These are phyloP conservation scores for Polietes domitor DNA, from an alignment of 2,888 invertebrate species.

Conservation along the genomic window DNA sequence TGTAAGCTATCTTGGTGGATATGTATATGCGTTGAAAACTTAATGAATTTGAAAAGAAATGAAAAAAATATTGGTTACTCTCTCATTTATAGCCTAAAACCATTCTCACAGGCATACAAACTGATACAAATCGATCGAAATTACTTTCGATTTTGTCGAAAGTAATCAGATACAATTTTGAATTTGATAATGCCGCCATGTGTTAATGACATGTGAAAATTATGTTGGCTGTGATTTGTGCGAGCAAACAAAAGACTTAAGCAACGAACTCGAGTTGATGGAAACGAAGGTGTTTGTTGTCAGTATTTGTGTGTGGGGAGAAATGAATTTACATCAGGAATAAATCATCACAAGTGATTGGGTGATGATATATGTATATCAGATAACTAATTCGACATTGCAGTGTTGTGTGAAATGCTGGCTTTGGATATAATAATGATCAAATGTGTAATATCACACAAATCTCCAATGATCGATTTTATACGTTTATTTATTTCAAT, in stretches of 20 bases:
- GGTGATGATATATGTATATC: too few relatives aligned
- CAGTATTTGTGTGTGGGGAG: too few relatives aligned
- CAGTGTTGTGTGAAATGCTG: too few relatives aligned
- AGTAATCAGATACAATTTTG: background rate
- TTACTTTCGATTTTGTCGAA: slow-evolving; percentile 23
- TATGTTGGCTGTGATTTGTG: background rate
- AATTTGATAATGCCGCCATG: background rate
- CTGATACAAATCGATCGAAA: background rate
- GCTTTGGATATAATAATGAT: too few relatives aligned
- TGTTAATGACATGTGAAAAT: background rate
- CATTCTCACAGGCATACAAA: slow-evolving; percentile 12
- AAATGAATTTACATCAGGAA: too few relatives aligned
- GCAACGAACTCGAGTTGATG: background rate
- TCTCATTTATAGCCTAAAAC: background rate
- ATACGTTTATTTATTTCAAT: too few relatives aligned
- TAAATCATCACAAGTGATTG: too few relatives aligned
- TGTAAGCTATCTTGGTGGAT: background rate
- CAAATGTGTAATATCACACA: too few relatives aligned
- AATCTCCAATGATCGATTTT: too few relatives aligned
- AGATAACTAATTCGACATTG: too few relatives aligned
- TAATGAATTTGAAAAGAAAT: slow-evolving; percentile 36
- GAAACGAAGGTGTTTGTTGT: too few relatives aligned
- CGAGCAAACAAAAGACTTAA: slow-evolving; percentile 1
- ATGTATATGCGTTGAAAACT: background rate
- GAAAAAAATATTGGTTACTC: background rate